phyloP scores from a whole-genome alignment of 2,113 vertebrate genomes.

The Chamaea fasciata region DNA sequence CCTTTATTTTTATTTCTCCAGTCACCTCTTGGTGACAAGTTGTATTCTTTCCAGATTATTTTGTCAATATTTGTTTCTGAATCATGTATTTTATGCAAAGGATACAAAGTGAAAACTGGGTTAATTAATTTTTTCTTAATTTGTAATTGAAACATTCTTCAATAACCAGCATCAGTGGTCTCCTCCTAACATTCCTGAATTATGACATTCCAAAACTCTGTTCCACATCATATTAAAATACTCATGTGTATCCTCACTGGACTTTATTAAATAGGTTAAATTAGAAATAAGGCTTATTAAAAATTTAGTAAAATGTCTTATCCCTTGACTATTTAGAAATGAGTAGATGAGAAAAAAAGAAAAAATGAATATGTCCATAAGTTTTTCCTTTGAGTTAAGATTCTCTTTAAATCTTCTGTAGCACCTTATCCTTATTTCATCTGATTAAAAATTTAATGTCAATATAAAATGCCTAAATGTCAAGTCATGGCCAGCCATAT shows the following conservation, averaged over 20 bases:
- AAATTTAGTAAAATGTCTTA: not conserved
- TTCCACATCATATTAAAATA: not conserved
- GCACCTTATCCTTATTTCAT: not conserved
- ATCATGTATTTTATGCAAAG: not conserved
- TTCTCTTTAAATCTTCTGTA: not conserved
- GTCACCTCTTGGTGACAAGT: not conserved
- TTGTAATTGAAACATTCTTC: not conserved
- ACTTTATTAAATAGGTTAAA: not conserved
- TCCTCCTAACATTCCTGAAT: not conserved
- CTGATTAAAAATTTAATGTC: not conserved
- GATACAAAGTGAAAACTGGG: not conserved
- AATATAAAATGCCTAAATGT: slow-evolving; percentile 14
- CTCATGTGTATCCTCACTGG: not conserved
- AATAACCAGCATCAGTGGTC: not conserved
- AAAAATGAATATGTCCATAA: not conserved
- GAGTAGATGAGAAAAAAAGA: not conserved
- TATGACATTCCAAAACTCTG: not conserved
- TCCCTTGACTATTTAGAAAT: not conserved
- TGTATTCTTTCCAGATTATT: not conserved
- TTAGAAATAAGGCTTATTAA: not conserved
- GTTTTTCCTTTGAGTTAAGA: not conserved
- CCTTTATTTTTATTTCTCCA: not conserved
- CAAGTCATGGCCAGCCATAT: not conserved
- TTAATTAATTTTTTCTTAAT: not conserved
- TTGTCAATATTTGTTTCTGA: not conserved